A percentile compares a stretch with the other conserved stretches of the same genome.
Conservation (phyloP, 2,113 vertebrate species). For the Varanus salvator region DNA sequence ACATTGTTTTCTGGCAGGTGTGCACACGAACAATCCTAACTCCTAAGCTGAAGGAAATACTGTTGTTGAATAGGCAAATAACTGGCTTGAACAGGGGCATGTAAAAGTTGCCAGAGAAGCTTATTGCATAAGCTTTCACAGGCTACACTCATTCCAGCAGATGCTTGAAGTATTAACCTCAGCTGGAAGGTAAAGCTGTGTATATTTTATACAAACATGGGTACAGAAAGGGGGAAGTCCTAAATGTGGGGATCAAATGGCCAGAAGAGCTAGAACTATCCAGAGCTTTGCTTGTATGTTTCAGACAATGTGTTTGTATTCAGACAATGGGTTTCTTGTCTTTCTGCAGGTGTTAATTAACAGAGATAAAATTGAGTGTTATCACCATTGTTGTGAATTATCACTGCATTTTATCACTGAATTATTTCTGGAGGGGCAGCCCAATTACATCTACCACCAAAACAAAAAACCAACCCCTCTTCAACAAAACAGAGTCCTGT, state of each 20-base stretch:
- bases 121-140: too few species aligned
- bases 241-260: background rate
- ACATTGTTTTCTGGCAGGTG: background rate
- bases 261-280: background rate
- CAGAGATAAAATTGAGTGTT: background rate
- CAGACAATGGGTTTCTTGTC: background rate
- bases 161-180: too few species aligned
- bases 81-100: too few species aligned
- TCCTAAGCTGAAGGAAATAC: background rate
- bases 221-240: background rate
- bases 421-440: background rate
- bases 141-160: too few species aligned
- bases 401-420: background rate
- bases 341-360: background rate
- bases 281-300: background rate
- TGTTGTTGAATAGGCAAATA: too few species aligned
- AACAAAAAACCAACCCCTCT: too few species aligned
- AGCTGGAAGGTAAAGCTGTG: too few species aligned
- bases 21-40: background rate
- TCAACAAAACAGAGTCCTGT: too few species aligned
- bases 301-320: background rate
- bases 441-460: too few species aligned
- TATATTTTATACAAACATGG: too few species aligned
- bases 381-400: background rate
- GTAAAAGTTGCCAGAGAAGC: too few species aligned